phyloP scores from a whole-genome alignment of 1,140 invertebrate species.

The Drosophila seguyi region DNA sequence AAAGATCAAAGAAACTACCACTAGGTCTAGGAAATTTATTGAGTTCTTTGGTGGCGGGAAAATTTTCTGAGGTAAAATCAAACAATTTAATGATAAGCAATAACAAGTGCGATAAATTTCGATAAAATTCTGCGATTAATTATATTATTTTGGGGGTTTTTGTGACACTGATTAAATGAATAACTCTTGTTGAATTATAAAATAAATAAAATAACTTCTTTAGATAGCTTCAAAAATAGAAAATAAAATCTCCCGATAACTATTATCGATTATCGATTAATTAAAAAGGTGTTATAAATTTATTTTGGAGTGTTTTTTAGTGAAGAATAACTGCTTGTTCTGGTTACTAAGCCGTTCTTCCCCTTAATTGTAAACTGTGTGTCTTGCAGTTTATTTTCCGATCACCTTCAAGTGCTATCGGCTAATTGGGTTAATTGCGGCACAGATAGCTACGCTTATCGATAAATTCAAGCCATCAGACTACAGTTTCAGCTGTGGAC shows the following conservation, averaged over 20 bases:
- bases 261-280: too few relatives aligned
- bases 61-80: not conserved
- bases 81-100: not conserved
- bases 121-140: not conserved
- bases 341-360: not conserved
- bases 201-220: too few relatives aligned
- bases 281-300: not conserved
- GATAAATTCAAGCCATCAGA: not conserved
- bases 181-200: too few relatives aligned
- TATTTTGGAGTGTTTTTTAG: not conserved
- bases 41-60: constrained; percentile 8
- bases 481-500: not conserved
- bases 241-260: too few relatives aligned
- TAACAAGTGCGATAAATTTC: not conserved
- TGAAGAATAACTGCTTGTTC: not conserved
- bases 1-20: constrained; percentile 37
- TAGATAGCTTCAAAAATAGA: not conserved
- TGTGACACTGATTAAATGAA: too few relatives aligned
- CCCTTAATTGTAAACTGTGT: not conserved
- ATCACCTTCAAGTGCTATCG: constrained; percentile 10
- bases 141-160: not conserved
- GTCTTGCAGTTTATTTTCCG: not conserved
- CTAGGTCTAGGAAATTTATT: constrained; percentile 23
- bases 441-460: constrained; percentile 20
- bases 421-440: constrained; percentile 23